Conservation (phyloP, 2,797 vertebrate species). For the Pyrocephalus nanus region DNA sequence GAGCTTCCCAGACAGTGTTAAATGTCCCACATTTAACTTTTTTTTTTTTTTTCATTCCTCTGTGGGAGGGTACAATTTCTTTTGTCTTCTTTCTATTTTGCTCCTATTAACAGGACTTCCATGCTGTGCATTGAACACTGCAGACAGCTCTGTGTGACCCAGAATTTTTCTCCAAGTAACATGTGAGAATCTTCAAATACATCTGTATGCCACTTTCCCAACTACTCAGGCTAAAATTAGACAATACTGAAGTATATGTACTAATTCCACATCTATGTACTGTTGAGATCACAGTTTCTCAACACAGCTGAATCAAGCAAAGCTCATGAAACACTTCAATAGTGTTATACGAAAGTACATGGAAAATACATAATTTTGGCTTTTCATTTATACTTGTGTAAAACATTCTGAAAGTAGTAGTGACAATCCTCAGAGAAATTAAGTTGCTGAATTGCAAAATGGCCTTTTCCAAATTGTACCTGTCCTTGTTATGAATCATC, state of each 20-base stretch:
- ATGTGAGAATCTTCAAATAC: background rate
- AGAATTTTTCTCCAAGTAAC: background rate
- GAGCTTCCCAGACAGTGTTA: background rate
- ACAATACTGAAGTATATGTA: background rate
- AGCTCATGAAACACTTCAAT: background rate
- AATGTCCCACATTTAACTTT: background rate
- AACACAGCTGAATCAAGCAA: background rate
- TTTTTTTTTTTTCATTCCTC: background rate
- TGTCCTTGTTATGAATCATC: background rate
- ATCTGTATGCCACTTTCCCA: background rate
- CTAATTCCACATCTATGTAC: background rate
- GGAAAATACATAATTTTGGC: background rate
- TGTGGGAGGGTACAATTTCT: background rate
- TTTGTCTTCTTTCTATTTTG: background rate
- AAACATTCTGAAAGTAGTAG: background rate
- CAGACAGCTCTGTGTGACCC: background rate
- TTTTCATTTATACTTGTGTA: background rate
- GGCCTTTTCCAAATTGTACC: background rate
- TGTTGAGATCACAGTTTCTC: background rate
- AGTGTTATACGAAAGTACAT: background rate
- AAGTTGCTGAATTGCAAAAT: background rate
- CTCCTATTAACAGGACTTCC: background rate
- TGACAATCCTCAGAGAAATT: background rate
- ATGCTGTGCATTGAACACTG: background rate
- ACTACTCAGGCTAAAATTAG: background rate